phyloP scores from a whole-genome alignment of 2,113 vertebrate genomes.

The Colinus virginianus region DNA sequence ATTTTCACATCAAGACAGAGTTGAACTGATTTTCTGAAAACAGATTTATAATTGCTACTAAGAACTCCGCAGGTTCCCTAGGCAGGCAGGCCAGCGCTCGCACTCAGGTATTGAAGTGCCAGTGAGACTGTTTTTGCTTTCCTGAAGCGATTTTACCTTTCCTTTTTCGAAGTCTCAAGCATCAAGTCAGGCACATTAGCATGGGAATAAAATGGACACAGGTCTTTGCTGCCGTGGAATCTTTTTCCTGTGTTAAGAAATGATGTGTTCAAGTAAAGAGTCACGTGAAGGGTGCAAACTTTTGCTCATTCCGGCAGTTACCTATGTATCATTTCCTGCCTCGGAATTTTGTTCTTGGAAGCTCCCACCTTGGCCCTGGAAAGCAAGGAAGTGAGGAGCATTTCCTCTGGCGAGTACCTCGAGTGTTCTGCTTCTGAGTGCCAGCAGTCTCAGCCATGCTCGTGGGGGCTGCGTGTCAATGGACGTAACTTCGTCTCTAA shows the following conservation, averaged over 20 bases:
- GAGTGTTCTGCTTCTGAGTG: rapidly evolving
- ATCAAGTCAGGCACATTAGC: not conserved
- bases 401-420: not conserved
- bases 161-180: not conserved
- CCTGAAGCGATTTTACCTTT: not conserved
- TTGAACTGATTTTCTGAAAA: conserved; percentile 13
- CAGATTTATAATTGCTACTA: not conserved
- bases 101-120: conserved; percentile 2
- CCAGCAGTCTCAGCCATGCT: not conserved
- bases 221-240: not conserved
- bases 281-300: not conserved
- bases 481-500: not conserved
- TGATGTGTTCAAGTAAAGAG: not conserved
- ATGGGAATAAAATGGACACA: not conserved
- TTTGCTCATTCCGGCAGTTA: not conserved
- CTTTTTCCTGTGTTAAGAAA: not conserved
- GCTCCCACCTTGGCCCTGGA: not conserved
- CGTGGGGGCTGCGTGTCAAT: not conserved
- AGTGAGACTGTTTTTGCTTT: conserved; percentile 3
- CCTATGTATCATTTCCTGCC: not conserved
- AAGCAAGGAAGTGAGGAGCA: not conserved
- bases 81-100: conserved; percentile 60
- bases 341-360: conserved; percentile 10
- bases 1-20: not conserved
- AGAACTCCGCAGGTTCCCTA: conserved; percentile 37